A percentile compares a stretch with the other conserved stretches of the same genome.
These are phyloP conservation scores for Yponomeuta evonymella DNA, from an alignment of 2,888 invertebrate species.

Conservation along the genomic window DNA sequence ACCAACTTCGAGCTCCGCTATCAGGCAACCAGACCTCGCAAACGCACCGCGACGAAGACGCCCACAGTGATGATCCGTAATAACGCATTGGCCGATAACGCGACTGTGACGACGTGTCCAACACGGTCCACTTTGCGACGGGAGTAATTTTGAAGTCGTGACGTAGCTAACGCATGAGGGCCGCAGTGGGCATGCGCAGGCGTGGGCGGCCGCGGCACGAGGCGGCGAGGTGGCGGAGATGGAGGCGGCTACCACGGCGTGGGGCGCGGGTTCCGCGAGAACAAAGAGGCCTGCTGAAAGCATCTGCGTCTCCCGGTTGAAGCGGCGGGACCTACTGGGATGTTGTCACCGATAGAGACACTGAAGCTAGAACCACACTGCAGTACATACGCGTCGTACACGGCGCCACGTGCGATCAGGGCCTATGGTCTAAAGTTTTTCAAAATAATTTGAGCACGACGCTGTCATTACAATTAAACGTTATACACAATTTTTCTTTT, in stretches of 20 bases:
- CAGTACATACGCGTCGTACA: no score
- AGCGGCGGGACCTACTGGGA: not conserved
- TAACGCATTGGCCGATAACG: not conserved
- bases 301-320: constrained; percentile 4
- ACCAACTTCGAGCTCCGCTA: constrained; percentile 23
- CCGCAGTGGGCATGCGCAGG: constrained; percentile 58
- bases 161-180: constrained; percentile 28
- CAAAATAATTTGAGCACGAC: no score
- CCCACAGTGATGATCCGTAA: not conserved
- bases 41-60: not conserved
- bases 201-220: constrained; percentile 53
- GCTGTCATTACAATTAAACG: no score
- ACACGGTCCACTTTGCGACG: constrained; percentile 46
- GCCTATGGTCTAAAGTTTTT: no score
- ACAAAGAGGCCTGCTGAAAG: not conserved
- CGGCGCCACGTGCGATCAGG: no score
- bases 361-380: not conserved
- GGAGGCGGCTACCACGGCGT: not conserved
- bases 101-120: constrained; percentile 24
- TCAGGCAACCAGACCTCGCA: constrained; percentile 1
- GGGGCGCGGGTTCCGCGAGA: not conserved
- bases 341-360: not conserved
- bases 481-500: no score
- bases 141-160: constrained; percentile 55
- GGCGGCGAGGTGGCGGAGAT: constrained; percentile 37